phyloP scores from a whole-genome alignment of 2,797 vertebrate species.

The Decapterus maruadsi region DNA sequence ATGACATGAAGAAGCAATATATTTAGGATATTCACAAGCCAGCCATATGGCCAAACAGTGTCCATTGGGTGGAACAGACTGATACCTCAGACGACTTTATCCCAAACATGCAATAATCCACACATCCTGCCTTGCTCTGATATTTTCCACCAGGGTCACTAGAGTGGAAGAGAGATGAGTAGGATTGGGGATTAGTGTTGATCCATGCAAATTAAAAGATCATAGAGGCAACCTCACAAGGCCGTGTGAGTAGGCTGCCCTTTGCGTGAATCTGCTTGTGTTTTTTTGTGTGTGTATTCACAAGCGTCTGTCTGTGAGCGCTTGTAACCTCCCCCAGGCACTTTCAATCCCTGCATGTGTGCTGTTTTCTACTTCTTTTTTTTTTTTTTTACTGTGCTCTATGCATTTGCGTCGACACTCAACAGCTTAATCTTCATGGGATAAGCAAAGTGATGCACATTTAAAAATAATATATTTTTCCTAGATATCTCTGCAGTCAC shows the following conservation, averaged over 20 bases:
- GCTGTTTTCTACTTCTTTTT: background rate
- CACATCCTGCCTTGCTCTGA: slow-evolving; percentile 52
- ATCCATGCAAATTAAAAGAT: slow-evolving; percentile 81
- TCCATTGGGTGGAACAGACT: background rate
- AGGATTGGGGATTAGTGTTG: slow-evolving; percentile 71
- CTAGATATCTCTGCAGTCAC: background rate
- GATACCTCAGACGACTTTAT: slow-evolving; percentile 42
- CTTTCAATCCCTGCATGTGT: background rate
- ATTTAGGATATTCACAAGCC: background rate
- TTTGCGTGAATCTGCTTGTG: slow-evolving; percentile 52
- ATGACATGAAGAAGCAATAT: too few relatives aligned
- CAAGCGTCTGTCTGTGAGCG: slow-evolving; percentile 25
- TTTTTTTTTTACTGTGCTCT: background rate
- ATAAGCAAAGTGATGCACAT: background rate
- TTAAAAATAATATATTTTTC: slow-evolving; percentile 20
- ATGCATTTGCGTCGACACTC: slow-evolving; percentile 1
- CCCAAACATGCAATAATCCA: slow-evolving; percentile 56
- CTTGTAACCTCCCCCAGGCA: slow-evolving; percentile 6
- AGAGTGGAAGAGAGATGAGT: slow-evolving; percentile 67
- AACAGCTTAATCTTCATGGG: slow-evolving; percentile 9
- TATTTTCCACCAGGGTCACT: slow-evolving; percentile 66
- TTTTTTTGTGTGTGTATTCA: slow-evolving; percentile 33
- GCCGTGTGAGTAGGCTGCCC: slow-evolving; percentile 62
- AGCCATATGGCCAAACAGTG: background rate
- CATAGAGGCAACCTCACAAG: slow-evolving; percentile 62